Evolutionary conservation across 2,888 invertebrate species (phyloP).

Genomic region (Schizotus pectinicornis): DNA sequence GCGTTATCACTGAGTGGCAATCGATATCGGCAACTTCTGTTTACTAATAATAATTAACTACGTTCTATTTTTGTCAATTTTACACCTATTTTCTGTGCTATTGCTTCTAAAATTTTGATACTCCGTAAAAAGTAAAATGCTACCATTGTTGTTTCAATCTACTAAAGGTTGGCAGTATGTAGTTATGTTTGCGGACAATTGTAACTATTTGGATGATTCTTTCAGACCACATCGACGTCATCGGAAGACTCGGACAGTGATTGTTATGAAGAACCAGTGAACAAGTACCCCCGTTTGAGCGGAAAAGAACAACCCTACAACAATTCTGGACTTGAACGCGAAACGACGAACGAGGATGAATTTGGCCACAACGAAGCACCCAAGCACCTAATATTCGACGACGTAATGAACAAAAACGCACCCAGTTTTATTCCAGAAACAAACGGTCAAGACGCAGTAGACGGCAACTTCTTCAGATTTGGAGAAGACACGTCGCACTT

Average conservation of each 20-base stretch:
- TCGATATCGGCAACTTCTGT: no score
- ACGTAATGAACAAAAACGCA: constrained; percentile 45
- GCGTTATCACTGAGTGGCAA: no score
- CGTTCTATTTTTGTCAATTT: no score
- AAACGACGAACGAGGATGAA: constrained; percentile 30
- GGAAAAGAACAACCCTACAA: constrained; percentile 35
- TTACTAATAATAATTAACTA: no score
- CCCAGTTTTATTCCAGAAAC: constrained; percentile 10
- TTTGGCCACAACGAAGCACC: constrained; percentile 18
- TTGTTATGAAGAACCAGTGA: constrained; percentile 77
- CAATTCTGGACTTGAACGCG: neutral
- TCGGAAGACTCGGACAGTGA: constrained; percentile 64
- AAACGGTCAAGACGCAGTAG: constrained; percentile 21
- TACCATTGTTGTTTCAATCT: no score
- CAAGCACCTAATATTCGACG: constrained; percentile 36
- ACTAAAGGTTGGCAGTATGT: no score
- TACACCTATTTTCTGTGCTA: no score
- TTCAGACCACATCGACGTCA: constrained; percentile 64
- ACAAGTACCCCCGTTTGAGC: constrained; percentile 74
- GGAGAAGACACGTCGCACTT: constrained; percentile 52
- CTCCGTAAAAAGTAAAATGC: no score
- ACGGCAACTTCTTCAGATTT: constrained; percentile 24
- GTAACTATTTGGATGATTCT: constrained; percentile 34
- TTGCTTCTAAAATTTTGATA: no score
- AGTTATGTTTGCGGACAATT: no score